phyloP scores from a whole-genome alignment of 2,888 invertebrate genomes.

The Lasiommata megera region DNA sequence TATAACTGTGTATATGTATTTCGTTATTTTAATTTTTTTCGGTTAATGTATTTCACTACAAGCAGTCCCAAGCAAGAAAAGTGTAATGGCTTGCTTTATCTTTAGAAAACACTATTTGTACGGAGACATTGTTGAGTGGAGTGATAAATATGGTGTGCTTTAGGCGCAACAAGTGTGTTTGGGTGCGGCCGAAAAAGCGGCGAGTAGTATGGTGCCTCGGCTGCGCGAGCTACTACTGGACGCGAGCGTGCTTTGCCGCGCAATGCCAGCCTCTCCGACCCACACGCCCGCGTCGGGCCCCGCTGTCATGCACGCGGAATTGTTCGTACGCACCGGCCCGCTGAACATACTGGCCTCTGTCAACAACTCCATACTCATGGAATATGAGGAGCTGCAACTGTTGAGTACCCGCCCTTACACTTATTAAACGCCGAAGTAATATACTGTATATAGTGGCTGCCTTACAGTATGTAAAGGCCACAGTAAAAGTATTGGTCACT shows the following conservation, averaged over 20 bases:
- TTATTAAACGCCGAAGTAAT: no score
- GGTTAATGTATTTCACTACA: no score
- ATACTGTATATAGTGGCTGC: no score
- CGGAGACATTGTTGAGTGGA: no score
- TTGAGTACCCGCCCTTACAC: slow-evolving; percentile 39
- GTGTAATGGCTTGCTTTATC: no score
- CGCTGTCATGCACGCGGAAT: slow-evolving; percentile 77
- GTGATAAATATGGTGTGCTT: neutral
- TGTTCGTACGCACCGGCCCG: slow-evolving; percentile 85
- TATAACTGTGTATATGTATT: no score
- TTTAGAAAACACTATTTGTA: no score
- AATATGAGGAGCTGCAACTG: slow-evolving; percentile 78
- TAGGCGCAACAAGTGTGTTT: slow-evolving; percentile 82
- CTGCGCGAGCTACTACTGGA: slow-evolving; percentile 81
- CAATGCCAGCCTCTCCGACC: slow-evolving; percentile 41
- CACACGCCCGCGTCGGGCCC: slow-evolving; percentile 42
- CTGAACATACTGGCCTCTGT: slow-evolving; percentile 85
- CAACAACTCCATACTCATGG: slow-evolving; percentile 84
- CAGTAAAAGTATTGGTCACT: no score
- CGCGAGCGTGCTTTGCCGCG: slow-evolving; percentile 70
- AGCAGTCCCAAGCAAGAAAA: no score
- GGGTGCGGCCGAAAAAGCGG: slow-evolving; percentile 79
- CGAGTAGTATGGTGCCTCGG: slow-evolving; percentile 74
- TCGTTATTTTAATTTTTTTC: no score
- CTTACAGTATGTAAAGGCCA: no score